Evolutionary conservation across 2,113 vertebrate species (phyloP).

Genomic region (Dipodomys merriami): DNA sequence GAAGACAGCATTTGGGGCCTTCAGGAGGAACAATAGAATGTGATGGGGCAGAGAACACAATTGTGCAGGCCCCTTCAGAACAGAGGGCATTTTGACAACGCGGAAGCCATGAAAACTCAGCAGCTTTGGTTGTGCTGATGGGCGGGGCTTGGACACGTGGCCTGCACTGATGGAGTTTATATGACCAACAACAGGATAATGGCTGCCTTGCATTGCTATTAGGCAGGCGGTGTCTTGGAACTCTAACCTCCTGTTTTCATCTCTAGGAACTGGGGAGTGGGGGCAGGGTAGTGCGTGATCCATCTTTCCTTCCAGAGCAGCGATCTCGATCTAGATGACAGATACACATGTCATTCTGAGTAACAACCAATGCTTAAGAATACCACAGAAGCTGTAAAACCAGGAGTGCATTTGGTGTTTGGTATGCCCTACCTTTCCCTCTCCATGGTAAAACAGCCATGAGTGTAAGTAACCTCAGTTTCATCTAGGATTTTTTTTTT

Average conservation of each 20-base stretch:
- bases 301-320: background rate
- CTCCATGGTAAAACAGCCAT: background rate
- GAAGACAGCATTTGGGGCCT: background rate
- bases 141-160: background rate
- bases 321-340: background rate
- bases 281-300: background rate
- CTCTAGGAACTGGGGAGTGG: background rate
- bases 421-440: background rate
- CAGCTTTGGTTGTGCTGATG: background rate
- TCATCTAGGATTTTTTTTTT: background rate
- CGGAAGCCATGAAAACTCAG: background rate
- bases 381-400: conserved; percentile 4
- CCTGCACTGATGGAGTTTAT: background rate
- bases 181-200: background rate
- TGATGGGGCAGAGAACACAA: background rate
- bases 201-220: background rate
- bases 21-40: background rate
- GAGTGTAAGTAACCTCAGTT: background rate
- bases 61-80: background rate
- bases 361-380: background rate
- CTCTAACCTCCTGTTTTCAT: background rate
- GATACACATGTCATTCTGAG: background rate
- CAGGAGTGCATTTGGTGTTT: background rate
- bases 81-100: background rate
- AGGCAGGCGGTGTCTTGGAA: background rate